Conservation (phyloP, 2,113 vertebrate genomes). For the Numida meleagris region DNA sequence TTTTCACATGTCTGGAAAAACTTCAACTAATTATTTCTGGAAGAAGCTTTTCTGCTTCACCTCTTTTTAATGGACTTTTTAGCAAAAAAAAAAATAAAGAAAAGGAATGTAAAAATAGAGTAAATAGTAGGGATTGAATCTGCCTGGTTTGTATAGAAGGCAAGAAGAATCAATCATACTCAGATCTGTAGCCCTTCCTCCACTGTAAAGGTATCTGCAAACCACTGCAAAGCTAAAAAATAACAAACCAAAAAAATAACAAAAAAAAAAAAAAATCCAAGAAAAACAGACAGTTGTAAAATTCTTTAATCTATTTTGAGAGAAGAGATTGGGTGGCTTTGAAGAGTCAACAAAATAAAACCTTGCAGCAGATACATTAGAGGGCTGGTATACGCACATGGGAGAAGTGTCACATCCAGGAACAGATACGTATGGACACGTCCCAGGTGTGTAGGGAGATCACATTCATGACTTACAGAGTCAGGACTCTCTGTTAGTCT, state of each 20-base stretch:
- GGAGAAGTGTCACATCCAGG: neutral
- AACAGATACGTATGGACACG: neutral
- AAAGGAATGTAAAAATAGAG: neutral
- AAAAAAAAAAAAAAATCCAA: too few species aligned
- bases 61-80: neutral
- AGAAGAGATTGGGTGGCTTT: neutral
- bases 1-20: neutral
- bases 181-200: neutral
- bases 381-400: neutral
- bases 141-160: neutral
- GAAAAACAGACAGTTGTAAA: too few species aligned
- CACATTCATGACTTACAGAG: neutral
- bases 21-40: conserved; percentile 23
- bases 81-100: neutral
- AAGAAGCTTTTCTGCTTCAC: conserved; percentile 47
- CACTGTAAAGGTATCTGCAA: neutral
- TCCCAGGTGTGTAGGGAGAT: neutral
- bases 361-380: rapidly evolving
- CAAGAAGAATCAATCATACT: neutral
- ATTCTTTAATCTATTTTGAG: neutral
- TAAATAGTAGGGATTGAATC: neutral
- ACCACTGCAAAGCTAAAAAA: neutral
- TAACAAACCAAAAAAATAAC: too few species aligned
- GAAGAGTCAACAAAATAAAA: conserved; percentile 13
- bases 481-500: neutral